Evolutionary conservation across 2,888 invertebrate genomes (phyloP), one percentile per base, ranked within the genome.

Genomic region (Tupiocoris notatus): DNA sequence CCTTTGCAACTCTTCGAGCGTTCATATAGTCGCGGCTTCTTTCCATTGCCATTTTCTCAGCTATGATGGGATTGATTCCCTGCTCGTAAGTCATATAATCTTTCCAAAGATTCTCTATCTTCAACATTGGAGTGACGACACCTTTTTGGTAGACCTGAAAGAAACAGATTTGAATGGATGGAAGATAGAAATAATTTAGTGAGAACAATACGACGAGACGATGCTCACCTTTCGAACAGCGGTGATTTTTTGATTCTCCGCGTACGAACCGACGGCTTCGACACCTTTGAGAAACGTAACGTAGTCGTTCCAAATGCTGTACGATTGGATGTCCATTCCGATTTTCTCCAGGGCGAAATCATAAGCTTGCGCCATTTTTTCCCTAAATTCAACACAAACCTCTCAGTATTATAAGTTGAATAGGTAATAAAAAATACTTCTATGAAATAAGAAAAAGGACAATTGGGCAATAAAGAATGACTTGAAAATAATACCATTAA

Each of bases 321-420:
- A 96, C 0, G 98, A 95, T 85, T 96, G 95, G 81, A 98, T 92
- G 83, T 99, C 99, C 90, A 99, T 92, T 0, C 99, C 99, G 80
- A 99, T 98, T 86, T 98, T 98, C 79, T 99, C 99, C 79, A 99
- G 85, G 0, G 99, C 98, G 85, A 99, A 99, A 85, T 99, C 98
- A 84, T 98, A 99, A 0, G 99, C 98, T 84, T 99, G 97, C 0
- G 98, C 98, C 94, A 99, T 95, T 86, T 98, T 98, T 84, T 99
- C 99, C 83, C 98, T 97, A 83, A 20, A 73, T n/a, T n/a, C n/a
- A n/a, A n/a, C n/a, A n/a, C n/a, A n/a, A n/a, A n/a, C n/a, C n/a
- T n/a, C n/a, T n/a, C n/a, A n/a, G n/a, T n/a, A n/a, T n/a, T n/a
- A n/a, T n/a, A n/a, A n/a, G n/a, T n/a, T n/a, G n/a, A n/a, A n/a